Conservation (phyloP, 1,140 invertebrate species). For the Sycophaga agraensis region DNA sequence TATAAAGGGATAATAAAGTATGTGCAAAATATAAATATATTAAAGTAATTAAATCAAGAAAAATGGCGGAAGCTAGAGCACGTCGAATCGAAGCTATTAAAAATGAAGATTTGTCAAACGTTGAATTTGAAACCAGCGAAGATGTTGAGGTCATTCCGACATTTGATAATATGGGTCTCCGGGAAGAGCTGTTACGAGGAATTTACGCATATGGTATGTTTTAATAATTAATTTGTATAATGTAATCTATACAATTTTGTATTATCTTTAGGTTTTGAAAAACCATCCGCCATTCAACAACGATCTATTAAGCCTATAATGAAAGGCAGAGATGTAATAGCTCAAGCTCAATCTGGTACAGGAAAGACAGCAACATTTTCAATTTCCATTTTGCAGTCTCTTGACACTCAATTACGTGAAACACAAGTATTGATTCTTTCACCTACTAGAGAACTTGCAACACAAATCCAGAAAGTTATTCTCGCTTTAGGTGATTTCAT, state of each 20-base stretch:
- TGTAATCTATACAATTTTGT: not conserved
- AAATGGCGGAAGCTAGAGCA: conserved; percentile 25
- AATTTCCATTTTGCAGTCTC: conserved; percentile 90
- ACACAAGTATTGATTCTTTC: conserved; percentile 95
- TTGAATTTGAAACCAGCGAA: conserved; percentile 99
- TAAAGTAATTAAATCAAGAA: too few relatives aligned
- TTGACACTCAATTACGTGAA: conserved; percentile 94
- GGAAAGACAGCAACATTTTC: conserved; percentile 99
- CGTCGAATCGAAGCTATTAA: conserved; percentile 8
- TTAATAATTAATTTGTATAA: too few relatives aligned
- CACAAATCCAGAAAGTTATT: conserved; percentile 99
- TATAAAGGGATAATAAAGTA: too few relatives aligned
- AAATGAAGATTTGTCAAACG: conserved; percentile 85
- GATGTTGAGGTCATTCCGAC: conserved; percentile 98
- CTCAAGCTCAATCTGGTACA: conserved; percentile 98
- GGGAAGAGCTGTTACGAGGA: conserved; percentile 92
- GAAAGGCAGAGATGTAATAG: conserved; percentile 97
- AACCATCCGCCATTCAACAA: conserved; percentile 98
- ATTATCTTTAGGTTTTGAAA: conserved; percentile 84
- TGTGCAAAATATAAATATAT: too few relatives aligned
- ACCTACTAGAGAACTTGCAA: conserved; percentile 95
- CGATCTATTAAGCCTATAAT: conserved; percentile 95
- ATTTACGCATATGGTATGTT: conserved; percentile 94
- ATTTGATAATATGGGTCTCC: conserved; percentile 93
- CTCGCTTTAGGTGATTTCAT: conserved; percentile 98